A percentile compares a stretch with the other conserved stretches of the same genome.
These are phyloP conservation scores for Henricia sp. DNA, from an alignment of 53 echinoderm and acorn worm species.

Conservation along the genomic window DNA sequence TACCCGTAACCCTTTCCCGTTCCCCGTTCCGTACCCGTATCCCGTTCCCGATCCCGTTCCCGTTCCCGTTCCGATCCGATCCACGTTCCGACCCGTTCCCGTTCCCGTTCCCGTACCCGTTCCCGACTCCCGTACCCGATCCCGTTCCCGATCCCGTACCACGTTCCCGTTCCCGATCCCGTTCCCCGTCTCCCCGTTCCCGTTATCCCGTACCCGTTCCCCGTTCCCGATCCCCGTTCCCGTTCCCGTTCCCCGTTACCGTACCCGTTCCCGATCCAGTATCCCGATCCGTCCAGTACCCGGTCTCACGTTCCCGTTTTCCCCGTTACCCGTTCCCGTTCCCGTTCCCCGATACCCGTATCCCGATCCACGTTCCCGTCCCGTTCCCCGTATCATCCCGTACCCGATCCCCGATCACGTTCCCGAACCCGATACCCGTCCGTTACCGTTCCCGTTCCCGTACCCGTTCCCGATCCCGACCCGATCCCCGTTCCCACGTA, in stretches of 20 bases:
- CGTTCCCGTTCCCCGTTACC: not conserved
- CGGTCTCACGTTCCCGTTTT: not conserved
- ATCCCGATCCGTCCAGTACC: not conserved
- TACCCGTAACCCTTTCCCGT: not conserved
- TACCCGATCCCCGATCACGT: too few relatives aligned
- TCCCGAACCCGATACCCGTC: too few relatives aligned
- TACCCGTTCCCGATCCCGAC: not conserved
- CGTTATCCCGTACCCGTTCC: not conserved
- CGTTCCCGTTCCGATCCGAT: not conserved
- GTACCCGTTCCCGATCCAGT: not conserved
- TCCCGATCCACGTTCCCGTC: not conserved
- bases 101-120: constrained; percentile 7
- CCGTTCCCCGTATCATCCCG: too few relatives aligned
- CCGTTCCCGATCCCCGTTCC: not conserved
- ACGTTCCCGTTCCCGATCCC: not conserved
- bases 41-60: not conserved
- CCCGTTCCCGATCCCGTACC: not conserved
- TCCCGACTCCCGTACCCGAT: not conserved
- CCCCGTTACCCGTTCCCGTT: not conserved
- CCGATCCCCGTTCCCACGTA: constrained; percentile 1
- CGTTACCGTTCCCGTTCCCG: not conserved
- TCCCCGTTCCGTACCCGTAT: not conserved
- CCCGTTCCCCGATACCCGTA: not conserved
- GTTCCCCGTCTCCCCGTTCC: not conserved
- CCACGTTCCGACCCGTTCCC: not conserved